phyloP scores from a whole-genome alignment of 2,888 invertebrate genomes.

The Panzeria rudis region DNA sequence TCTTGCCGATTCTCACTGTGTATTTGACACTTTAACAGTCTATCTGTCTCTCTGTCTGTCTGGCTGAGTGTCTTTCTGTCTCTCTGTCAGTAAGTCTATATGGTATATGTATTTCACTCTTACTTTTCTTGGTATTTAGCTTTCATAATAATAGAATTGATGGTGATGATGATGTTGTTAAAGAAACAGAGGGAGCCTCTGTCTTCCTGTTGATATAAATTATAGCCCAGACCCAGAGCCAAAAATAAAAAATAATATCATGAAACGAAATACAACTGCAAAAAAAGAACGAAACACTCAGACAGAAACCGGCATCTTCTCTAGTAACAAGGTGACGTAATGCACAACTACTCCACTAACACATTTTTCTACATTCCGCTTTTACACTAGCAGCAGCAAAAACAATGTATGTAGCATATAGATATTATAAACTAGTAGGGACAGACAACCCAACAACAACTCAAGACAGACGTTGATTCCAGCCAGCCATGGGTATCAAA shows the following conservation, averaged over 20 bases:
- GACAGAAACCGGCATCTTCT: slow-evolving; percentile 67
- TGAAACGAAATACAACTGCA: slow-evolving; percentile 54
- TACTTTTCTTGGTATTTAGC: slow-evolving; percentile 60
- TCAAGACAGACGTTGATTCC: slow-evolving; percentile 22
- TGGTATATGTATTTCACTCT: slow-evolving; percentile 48
- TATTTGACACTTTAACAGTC: slow-evolving; percentile 13
- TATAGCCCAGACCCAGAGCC: slow-evolving; percentile 76
- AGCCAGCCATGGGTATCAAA: slow-evolving; percentile 50
- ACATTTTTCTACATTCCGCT: slow-evolving; percentile 83
- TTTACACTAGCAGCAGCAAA: slow-evolving; percentile 69
- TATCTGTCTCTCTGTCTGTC: slow-evolving; percentile 20
- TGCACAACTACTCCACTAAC: slow-evolving; percentile 84
- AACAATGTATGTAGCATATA: slow-evolving; percentile 36
- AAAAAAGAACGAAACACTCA: slow-evolving; percentile 52
- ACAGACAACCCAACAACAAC: slow-evolving; percentile 40
- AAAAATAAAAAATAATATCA: slow-evolving; percentile 57
- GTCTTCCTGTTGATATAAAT: slow-evolving; percentile 65
- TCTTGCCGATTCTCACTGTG: slow-evolving; percentile 4
- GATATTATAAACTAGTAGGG: slow-evolving; percentile 53
- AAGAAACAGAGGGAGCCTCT: slow-evolving; percentile 57
- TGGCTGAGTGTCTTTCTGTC: neutral
- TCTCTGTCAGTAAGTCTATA: neutral
- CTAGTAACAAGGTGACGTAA: slow-evolving; percentile 82
- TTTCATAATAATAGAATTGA: slow-evolving; percentile 41
- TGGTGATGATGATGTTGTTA: slow-evolving; percentile 11